Evolutionary conservation across 1,140 invertebrate species (phyloP).

Genomic region (Archegozetes longisetosus): DNA sequence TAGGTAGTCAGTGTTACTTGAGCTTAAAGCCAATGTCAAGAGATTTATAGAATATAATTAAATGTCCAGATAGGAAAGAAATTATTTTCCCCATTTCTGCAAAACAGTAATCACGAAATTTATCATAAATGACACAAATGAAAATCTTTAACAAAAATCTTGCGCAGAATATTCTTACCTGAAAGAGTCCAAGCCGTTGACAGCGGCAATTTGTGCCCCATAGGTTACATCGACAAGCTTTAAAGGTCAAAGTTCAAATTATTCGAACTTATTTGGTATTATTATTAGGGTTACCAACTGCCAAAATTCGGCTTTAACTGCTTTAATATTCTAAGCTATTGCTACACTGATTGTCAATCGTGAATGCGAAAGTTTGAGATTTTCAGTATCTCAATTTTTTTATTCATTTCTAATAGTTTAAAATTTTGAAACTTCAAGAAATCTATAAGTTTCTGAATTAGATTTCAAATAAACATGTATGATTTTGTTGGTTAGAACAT

Average conservation of each 20-base stretch:
- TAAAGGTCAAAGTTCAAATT: background rate
- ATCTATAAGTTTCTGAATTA: background rate
- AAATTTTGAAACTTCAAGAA: background rate
- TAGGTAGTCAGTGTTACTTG: too few species aligned
- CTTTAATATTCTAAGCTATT: background rate
- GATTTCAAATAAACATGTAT: background rate
- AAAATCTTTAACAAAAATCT: too few species aligned
- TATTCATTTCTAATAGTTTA: background rate
- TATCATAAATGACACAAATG: too few species aligned
- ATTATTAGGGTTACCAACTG: background rate
- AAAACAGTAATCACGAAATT: too few species aligned
- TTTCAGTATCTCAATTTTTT: slow-evolving; percentile 1
- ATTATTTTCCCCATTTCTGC: too few species aligned
- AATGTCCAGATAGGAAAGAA: too few species aligned
- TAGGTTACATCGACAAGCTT: slow-evolving; percentile 66
- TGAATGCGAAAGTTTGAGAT: too few species aligned
- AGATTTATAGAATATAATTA: too few species aligned
- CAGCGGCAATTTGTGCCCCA: slow-evolving; percentile 80
- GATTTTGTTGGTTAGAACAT: background rate
- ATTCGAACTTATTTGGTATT: background rate
- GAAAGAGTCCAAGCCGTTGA: slow-evolving; percentile 71
- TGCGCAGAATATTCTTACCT: too few species aligned
- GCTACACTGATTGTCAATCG: background rate
- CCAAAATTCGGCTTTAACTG: background rate
- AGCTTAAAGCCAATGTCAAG: too few species aligned